These are phyloP conservation scores for Diorhabda elongata DNA, from an alignment of 1,140 invertebrate species.

Conservation along the genomic window DNA sequence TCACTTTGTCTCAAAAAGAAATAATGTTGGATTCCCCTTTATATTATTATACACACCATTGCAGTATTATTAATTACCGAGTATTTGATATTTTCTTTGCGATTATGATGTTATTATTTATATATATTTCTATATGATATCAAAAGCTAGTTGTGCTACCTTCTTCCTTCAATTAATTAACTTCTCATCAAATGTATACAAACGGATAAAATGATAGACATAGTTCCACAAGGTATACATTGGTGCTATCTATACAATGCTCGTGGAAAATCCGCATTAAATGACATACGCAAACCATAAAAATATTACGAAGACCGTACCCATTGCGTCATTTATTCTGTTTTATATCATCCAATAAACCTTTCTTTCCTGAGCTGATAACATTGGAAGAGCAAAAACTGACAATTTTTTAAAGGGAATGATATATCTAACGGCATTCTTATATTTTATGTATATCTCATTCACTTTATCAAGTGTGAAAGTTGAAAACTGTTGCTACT, in stretches of 20 bases:
- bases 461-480: slow-evolving; percentile 9
- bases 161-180: too few species aligned
- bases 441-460: slow-evolving; percentile 13
- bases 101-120: too few species aligned
- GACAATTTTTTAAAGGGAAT: slow-evolving; percentile 6
- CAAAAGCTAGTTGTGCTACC: too few species aligned
- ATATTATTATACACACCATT: too few species aligned
- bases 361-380: slow-evolving; percentile 2
- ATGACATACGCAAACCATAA: neutral
- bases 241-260: neutral
- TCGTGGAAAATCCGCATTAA: neutral
- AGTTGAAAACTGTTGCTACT: slow-evolving; percentile 14
- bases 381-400: neutral
- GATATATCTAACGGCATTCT: slow-evolving; percentile 13
- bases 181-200: too few species aligned
- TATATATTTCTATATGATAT: too few species aligned
- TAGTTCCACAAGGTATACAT: too few species aligned
- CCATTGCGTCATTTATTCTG: neutral
- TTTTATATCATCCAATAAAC: neutral
- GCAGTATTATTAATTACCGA: too few species aligned
- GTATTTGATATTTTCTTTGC: too few species aligned
- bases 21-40: too few species aligned
- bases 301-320: neutral
- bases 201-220: too few species aligned
- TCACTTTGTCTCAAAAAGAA: too few species aligned